A percentile compares a stretch with the other conserved stretches of the same genome.
Evolutionary conservation across 2,888 invertebrate genomes (phyloP).

Genomic region (Pandemis cinnamomeana): DNA sequence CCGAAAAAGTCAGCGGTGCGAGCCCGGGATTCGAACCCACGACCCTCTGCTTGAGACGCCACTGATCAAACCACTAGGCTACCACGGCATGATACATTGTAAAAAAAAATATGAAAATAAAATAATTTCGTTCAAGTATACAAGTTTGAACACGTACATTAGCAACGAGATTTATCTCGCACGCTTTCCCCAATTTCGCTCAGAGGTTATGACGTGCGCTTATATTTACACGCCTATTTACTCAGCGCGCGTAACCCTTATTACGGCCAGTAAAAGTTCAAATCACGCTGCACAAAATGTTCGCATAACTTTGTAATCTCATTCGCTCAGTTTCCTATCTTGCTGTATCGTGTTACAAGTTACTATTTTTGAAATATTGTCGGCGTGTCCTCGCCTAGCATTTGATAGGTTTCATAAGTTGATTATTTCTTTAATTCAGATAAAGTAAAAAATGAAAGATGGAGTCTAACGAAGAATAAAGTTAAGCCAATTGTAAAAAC

Average conservation of each 20-base stretch:
- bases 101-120: neutral
- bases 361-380: slow-evolving; percentile 40
- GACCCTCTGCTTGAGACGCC: too few species aligned
- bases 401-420: slow-evolving; percentile 24
- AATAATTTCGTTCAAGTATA: neutral
- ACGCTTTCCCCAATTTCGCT: slow-evolving; percentile 65
- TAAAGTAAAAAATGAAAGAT: too few species aligned
- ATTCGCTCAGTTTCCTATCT: slow-evolving; percentile 50
- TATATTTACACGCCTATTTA: slow-evolving; percentile 45
- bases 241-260: slow-evolving; percentile 21
- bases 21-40: too few species aligned
- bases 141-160: slow-evolving; percentile 49
- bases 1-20: too few species aligned
- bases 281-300: neutral
- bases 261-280: slow-evolving; percentile 22
- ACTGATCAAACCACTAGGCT: too few species aligned
- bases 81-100: too few species aligned
- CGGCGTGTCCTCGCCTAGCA: slow-evolving; percentile 20
- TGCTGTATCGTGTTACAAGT: slow-evolving; percentile 41
- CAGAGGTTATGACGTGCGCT: slow-evolving; percentile 61
- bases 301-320: slow-evolving; percentile 35
- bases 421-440: neutral
- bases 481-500: too few species aligned
- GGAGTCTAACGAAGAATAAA: too few species aligned
- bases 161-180: slow-evolving; percentile 63